Evolutionary conservation across 2,113 vertebrate genomes (phyloP).

Genomic region (Promerops cafer): DNA sequence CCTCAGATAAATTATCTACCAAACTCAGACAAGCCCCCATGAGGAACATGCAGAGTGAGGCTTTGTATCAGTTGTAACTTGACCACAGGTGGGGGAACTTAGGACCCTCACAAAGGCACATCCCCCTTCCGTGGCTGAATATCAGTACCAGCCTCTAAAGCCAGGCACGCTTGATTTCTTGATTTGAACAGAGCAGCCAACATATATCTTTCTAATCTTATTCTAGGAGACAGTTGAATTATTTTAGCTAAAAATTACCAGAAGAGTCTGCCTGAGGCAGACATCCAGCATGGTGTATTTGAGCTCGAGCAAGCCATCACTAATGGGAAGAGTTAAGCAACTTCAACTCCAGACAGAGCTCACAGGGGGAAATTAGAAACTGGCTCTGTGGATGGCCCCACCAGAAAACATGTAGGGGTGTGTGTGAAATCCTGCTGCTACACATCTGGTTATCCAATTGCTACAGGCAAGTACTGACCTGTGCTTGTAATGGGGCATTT

Average conservation of each 20-base stretch:
- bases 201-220: not conserved
- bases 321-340: not conserved
- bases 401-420: not conserved
- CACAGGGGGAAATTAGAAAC: not conserved
- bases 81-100: not conserved
- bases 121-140: not conserved
- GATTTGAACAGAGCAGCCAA: not conserved
- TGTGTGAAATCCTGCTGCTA: not conserved
- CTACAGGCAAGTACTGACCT: not conserved
- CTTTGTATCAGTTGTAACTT: not conserved
- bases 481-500: not conserved
- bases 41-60: not conserved
- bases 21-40: not conserved
- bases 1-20: not conserved
- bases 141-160: not conserved
- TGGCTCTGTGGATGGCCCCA: not conserved
- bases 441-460: rapidly evolving
- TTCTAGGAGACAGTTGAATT: constrained; percentile 9
- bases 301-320: not conserved
- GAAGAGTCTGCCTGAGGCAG: not conserved
- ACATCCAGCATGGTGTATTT: not conserved
- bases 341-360: not conserved
- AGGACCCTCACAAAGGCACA: not conserved
- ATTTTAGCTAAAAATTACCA: constrained; percentile 40
- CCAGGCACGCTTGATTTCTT: not conserved